phyloP scores from a whole-genome alignment of 2,888 invertebrate genomes.

The Melanophora roralis region DNA sequence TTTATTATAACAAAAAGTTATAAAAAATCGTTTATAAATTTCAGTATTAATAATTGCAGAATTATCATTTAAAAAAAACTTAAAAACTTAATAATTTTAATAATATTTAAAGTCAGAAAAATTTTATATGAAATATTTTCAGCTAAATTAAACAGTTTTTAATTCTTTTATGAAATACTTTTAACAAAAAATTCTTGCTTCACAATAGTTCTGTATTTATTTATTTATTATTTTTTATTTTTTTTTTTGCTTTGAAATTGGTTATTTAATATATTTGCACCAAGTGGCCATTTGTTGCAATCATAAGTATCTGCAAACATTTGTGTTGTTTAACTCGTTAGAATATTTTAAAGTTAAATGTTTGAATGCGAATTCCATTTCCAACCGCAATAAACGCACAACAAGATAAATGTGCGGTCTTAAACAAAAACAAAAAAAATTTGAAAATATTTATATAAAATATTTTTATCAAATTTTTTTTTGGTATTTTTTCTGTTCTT shows the following conservation, averaged over 20 bases:
- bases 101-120: too few species aligned
- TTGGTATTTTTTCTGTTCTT: conserved; percentile 1
- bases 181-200: conserved; percentile 11
- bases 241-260: conserved; percentile 32
- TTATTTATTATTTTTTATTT: neutral
- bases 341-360: conserved; percentile 40
- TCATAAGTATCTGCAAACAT: neutral
- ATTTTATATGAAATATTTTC: too few species aligned
- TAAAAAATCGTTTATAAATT: too few species aligned
- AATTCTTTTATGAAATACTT: too few species aligned
- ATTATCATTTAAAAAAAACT: too few species aligned
- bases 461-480: neutral
- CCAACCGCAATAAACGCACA: conserved; percentile 54
- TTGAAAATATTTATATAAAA: conserved; percentile 27
- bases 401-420: conserved; percentile 56
- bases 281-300: neutral
- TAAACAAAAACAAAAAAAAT: neutral
- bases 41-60: too few species aligned
- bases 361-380: conserved; percentile 56
- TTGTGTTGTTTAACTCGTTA: conserved; percentile 3
- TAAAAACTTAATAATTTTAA: too few species aligned
- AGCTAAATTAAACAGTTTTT: too few species aligned
- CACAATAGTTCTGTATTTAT: conserved; percentile 3
- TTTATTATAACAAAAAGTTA: too few species aligned
- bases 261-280: conserved; percentile 39